phyloP scores from a whole-genome alignment of 1,140 invertebrate genomes.

The Drosophila kurseongensis region DNA sequence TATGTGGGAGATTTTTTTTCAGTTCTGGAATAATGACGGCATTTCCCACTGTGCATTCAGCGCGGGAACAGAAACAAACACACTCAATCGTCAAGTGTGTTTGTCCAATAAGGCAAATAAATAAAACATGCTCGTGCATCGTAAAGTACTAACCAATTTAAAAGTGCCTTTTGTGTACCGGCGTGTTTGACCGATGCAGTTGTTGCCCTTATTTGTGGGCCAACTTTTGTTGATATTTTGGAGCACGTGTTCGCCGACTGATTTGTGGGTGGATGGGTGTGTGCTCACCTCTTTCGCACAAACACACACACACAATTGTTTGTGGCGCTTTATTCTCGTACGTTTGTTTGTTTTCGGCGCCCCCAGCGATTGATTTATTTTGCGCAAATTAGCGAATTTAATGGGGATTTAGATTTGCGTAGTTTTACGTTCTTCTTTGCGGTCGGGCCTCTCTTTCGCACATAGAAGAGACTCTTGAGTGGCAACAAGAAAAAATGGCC shows the following conservation, averaged over 20 bases:
- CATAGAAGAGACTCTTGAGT: slow-evolving; percentile 35
- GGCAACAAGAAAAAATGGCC: slow-evolving; percentile 75
- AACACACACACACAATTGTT: slow-evolving; percentile 17
- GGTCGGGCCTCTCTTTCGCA: slow-evolving; percentile 61
- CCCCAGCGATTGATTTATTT: slow-evolving; percentile 36
- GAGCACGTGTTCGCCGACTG: slow-evolving; percentile 64
- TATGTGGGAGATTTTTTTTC: background rate
- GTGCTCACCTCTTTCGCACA: slow-evolving; percentile 14
- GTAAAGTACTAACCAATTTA: slow-evolving; percentile 61
- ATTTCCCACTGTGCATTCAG: slow-evolving; percentile 37
- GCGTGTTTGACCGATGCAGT: slow-evolving; percentile 10
- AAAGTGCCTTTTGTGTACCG: slow-evolving; percentile 23
- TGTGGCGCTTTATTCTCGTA: slow-evolving; percentile 33
- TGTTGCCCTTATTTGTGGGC: slow-evolving; percentile 24
- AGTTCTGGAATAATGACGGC: background rate
- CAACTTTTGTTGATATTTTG: slow-evolving; percentile 61
- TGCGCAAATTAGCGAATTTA: slow-evolving; percentile 31
- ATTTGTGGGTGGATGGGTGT: slow-evolving; percentile 31
- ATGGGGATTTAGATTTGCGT: slow-evolving; percentile 26
- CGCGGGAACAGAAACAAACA: slow-evolving; percentile 36
- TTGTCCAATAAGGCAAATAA: slow-evolving; percentile 55
- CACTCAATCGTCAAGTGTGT: slow-evolving; percentile 10
- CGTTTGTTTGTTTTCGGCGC: slow-evolving; percentile 32
- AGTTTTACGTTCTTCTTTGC: slow-evolving; percentile 35
- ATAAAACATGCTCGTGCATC: slow-evolving; percentile 41